Conservation (phyloP, 2,113 vertebrate species). For the Xiphorhynchus elegans region DNA sequence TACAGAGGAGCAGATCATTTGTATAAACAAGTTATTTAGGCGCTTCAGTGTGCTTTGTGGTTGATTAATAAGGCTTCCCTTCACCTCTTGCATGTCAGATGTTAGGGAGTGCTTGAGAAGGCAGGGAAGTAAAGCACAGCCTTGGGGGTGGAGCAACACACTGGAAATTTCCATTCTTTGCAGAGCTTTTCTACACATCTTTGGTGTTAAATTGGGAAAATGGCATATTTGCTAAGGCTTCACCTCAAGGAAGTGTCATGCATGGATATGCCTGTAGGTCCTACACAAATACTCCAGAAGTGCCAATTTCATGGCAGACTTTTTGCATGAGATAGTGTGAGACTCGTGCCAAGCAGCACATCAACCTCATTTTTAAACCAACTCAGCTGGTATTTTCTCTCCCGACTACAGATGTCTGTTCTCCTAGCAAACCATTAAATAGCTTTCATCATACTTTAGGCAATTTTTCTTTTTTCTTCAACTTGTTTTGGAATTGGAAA, state of each 20-base stretch:
- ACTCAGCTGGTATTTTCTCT: background rate
- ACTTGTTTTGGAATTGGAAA: background rate
- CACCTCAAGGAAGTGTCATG: background rate
- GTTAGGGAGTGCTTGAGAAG: background rate
- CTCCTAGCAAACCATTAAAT: background rate
- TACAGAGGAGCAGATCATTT: slow-evolving; percentile 2
- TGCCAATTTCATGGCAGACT: background rate
- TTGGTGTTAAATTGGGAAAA: background rate
- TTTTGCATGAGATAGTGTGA: background rate
- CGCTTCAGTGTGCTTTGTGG: background rate
- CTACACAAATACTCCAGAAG: background rate
- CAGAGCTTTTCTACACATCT: background rate
- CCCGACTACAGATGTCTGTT: background rate
- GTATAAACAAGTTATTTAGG: slow-evolving; percentile 48
- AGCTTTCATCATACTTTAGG: background rate
- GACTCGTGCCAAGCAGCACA: background rate
- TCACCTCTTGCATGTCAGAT: background rate
- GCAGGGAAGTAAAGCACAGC: background rate
- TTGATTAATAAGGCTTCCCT: slow-evolving; percentile 14
- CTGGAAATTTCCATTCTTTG: background rate
- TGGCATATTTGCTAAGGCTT: background rate
- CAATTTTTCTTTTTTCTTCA: background rate
- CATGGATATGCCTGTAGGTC: background rate
- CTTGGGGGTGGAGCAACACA: background rate
- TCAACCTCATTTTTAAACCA: background rate